Evolutionary conservation across 2,797 vertebrate genomes (phyloP).

Genomic region (Anolis apletophallus): DNA sequence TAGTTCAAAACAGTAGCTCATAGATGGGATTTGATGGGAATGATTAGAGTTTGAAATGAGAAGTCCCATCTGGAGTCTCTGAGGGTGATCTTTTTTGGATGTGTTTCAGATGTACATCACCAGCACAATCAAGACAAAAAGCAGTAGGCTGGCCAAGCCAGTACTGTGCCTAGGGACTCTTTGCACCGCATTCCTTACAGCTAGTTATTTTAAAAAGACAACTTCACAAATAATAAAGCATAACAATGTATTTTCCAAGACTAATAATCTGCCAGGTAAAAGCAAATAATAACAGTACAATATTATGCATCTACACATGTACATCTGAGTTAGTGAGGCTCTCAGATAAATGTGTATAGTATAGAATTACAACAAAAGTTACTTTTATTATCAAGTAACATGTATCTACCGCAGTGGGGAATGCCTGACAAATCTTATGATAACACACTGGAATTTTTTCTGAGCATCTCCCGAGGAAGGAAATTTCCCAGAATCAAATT

Average conservation of each 20-base stretch:
- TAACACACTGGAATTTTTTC: constrained; percentile 1
- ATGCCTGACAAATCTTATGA: neutral
- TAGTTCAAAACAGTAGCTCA: neutral
- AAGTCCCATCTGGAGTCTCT: neutral
- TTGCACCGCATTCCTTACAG: constrained; percentile 93
- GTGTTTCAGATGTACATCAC: constrained; percentile 96
- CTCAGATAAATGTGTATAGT: no score
- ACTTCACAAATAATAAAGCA: neutral
- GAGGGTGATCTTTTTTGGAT: neutral
- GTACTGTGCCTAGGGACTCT: constrained; percentile 94
- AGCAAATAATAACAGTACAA: neutral
- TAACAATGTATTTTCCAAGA: neutral
- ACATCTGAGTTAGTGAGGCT: neutral
- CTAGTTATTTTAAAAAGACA: neutral
- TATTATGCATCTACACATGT: neutral
- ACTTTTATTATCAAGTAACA: neutral
- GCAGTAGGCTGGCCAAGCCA: constrained; percentile 95
- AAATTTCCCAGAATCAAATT: constrained; percentile 26
- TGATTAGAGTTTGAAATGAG: neutral
- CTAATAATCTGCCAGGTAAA: neutral
- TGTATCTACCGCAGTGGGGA: neutral
- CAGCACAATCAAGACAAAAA: constrained; percentile 98
- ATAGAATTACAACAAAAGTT: neutral
- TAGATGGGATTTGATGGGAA: neutral
- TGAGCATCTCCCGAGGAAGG: neutral